A percentile compares a stretch with the other conserved stretches of the same genome.
phyloP scores from a whole-genome alignment of 2,797 vertebrate genomes.

The Synaphobranchus kaupii region DNA sequence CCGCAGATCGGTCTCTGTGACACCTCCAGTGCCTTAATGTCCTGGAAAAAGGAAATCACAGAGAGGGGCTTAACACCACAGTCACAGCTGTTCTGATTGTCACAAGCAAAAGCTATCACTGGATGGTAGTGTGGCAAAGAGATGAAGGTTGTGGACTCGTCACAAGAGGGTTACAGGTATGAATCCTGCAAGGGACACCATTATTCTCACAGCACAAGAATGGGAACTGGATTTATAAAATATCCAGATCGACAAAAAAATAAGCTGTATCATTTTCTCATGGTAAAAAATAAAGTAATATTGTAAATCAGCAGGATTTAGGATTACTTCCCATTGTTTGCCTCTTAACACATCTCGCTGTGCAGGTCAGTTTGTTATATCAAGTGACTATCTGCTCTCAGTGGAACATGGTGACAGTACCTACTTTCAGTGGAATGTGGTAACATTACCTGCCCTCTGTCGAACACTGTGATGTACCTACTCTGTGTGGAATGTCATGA shows the following conservation, averaged over 20 bases:
- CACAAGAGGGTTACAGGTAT: background rate
- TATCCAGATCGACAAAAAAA: background rate
- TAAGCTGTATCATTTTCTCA: background rate
- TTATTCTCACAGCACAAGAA: background rate
- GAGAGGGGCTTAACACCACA: background rate
- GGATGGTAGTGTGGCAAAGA: background rate
- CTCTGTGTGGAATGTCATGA: background rate
- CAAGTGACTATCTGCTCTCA: no score
- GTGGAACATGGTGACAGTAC: no score
- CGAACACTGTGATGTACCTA: no score
- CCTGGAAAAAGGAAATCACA: conserved; percentile 44
- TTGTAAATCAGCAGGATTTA: no score
- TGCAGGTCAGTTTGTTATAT: no score
- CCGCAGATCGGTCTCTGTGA: conserved; percentile 30
- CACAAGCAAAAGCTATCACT: background rate
- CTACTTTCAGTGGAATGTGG: background rate
- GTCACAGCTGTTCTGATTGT: background rate
- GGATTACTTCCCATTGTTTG: no score
- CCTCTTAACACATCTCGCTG: no score
- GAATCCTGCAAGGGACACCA: background rate
- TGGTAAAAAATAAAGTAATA: no score
- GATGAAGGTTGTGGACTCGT: background rate
- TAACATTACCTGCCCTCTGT: background rate
- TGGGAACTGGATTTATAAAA: background rate
- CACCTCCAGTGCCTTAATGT: conserved; percentile 39